Base-by-base conservation (phyloP, 2,113 vertebrate species). In the Porphyrio hochstetteri region DNA sequence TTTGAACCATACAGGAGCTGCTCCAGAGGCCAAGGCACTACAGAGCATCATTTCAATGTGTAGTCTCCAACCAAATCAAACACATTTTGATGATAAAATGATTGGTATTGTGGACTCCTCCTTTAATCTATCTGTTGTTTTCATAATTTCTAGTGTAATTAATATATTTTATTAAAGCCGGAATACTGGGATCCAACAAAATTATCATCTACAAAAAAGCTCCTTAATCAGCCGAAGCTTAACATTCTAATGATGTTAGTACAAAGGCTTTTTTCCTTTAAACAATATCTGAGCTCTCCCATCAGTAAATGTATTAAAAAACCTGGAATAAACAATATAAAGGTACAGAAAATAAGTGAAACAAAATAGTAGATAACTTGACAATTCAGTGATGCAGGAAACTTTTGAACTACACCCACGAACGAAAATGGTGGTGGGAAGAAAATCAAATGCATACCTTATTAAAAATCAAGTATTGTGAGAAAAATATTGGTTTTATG, bases 401-500 rank as follows among this genome's bases (percentile, higher is more conserved):
- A 83, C 28, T 64, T 81, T 50, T 76, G 82, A 95, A 72, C 52
- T 69, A 74, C 69, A 86, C 52, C 72, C 71, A 59, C 8, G 29
- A 40, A 93, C 8, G 14, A 78, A 69, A 72, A 84, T 11, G 9
- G 9, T 52, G 28, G 18, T 36, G 48, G 56, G 35, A 81, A 57
- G 40, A 87, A 69, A 88, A 69, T 25, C 23, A 91, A 87, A 71
- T 61, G 72, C 44, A 86, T 35, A 46, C 28, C 35, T 33, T 9
- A 86, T 46, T 57, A 96, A 94, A 93, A 77, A 77, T 17, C 71
- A 87, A 64, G 40, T 69, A 75, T 59, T 74, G n/a, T 69, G 31
- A 76, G 55, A 86, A 84, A 88, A 20, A 70, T 86, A 88, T 88
- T 74, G 55, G 60, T 83, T 91, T 87, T 80, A 85, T 86, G 86